phyloP scores from a whole-genome alignment of 2,888 invertebrate genomes.

The Perizoma flavofasciatum region DNA sequence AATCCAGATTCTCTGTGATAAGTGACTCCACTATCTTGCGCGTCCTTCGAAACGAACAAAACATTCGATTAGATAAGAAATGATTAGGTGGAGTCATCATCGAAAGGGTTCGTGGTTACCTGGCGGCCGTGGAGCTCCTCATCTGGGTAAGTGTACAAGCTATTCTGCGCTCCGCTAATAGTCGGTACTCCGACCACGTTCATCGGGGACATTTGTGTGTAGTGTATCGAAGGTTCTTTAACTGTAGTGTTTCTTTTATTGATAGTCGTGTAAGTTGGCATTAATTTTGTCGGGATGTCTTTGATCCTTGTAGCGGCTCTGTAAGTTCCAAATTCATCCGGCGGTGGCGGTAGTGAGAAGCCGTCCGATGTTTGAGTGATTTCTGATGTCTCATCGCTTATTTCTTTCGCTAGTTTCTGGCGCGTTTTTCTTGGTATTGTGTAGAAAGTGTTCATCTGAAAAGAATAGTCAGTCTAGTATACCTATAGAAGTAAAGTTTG shows the following conservation, averaged over 20 bases:
- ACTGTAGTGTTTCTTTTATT: constrained; percentile 56
- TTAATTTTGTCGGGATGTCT: constrained; percentile 65
- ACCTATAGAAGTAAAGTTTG: too few relatives aligned
- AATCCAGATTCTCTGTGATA: constrained; percentile 59
- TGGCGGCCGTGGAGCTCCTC: constrained; percentile 61
- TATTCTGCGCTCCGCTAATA: constrained; percentile 58
- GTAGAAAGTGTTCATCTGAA: constrained; percentile 77
- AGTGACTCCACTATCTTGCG: constrained; percentile 52
- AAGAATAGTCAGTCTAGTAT: constrained; percentile 26
- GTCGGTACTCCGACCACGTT: constrained; percentile 74
- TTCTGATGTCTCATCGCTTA: constrained; percentile 73
- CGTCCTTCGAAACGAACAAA: constrained; percentile 56
- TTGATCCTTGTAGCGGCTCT: constrained; percentile 68
- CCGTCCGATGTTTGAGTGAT: constrained; percentile 75
- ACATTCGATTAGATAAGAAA: constrained; percentile 44
- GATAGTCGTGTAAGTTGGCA: constrained; percentile 68
- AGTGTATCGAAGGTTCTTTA: constrained; percentile 57
- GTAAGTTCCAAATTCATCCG: constrained; percentile 74
- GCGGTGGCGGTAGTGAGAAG: constrained; percentile 76
- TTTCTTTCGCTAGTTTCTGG: constrained; percentile 64
- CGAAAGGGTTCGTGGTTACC: constrained; percentile 76
- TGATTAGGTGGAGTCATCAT: constrained; percentile 61
- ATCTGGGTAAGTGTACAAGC: constrained; percentile 71
- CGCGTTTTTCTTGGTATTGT: constrained; percentile 77
- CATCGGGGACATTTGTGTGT: constrained; percentile 65